phyloP scores from a whole-genome alignment of 1,140 invertebrate genomes.

The Protaetia brevitarsis region DNA sequence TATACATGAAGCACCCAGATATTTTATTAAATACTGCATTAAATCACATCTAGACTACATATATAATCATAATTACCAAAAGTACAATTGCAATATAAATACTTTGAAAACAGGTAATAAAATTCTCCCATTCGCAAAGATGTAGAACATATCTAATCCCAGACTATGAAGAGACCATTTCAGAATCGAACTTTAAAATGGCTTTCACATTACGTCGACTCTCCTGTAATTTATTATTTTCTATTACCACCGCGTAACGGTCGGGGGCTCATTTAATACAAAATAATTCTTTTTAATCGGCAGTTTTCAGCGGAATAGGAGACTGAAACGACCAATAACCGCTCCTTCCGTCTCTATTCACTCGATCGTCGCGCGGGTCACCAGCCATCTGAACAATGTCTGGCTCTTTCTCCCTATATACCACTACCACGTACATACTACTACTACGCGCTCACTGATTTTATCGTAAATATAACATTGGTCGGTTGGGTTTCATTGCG shows the following conservation, averaged over 20 bases:
- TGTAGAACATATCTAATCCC: too few relatives aligned
- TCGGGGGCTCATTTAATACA: background rate
- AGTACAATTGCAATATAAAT: too few relatives aligned
- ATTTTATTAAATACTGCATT: too few relatives aligned
- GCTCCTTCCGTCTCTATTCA: background rate
- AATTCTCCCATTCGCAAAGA: too few relatives aligned
- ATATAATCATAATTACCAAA: too few relatives aligned
- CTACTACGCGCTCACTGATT: too few relatives aligned
- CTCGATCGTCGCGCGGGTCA: background rate
- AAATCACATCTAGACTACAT: too few relatives aligned
- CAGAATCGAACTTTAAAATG: too few relatives aligned
- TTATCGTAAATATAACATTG: constrained; percentile 5
- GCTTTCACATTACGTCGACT: background rate
- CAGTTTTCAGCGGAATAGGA: background rate
- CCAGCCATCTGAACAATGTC: background rate
- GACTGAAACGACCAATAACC: background rate
- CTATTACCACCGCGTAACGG: background rate
- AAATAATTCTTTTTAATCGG: background rate
- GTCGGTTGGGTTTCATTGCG: background rate
- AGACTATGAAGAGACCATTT: too few relatives aligned
- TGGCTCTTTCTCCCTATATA: background rate
- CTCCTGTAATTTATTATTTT: background rate
- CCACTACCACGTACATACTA: background rate
- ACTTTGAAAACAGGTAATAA: too few relatives aligned
- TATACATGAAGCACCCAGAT: too few relatives aligned